Conservation (phyloP, 2,797 vertebrate species). For the Rhabdomys pumilio region DNA sequence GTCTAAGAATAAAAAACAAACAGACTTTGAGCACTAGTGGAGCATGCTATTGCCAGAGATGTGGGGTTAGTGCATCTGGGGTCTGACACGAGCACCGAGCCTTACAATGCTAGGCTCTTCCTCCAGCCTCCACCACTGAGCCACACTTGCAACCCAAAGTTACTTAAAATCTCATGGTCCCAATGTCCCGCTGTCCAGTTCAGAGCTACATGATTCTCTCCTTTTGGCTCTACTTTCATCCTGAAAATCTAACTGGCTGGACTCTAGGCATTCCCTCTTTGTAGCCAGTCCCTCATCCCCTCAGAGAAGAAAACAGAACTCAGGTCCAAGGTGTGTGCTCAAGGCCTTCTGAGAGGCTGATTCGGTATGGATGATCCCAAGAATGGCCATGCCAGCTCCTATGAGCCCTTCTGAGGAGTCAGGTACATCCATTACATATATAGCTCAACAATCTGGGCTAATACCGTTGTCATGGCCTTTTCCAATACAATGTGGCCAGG, state of each 20-base stretch:
- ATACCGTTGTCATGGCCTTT: not conserved
- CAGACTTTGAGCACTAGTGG: not conserved
- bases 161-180: not conserved
- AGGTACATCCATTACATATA: not conserved
- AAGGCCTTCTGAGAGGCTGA: not conserved
- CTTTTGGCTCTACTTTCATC: not conserved
- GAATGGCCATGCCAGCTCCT: not conserved
- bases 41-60: not conserved
- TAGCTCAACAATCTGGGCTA: not conserved
- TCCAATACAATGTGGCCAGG: not conserved
- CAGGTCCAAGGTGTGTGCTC: not conserved
- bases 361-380: constrained; percentile 32
- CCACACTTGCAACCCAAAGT: not conserved
- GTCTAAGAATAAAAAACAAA: not conserved
- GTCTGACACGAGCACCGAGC: too few relatives aligned
- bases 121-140: not conserved
- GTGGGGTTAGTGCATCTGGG: not conserved
- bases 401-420: not conserved
- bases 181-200: not conserved
- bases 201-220: not conserved
- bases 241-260: not conserved
- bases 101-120: not conserved
- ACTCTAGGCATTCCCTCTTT: not conserved
- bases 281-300: not conserved
- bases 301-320: constrained; percentile 1